Conservation (phyloP, 2,113 vertebrate species). For the Glaucomys volans region DNA sequence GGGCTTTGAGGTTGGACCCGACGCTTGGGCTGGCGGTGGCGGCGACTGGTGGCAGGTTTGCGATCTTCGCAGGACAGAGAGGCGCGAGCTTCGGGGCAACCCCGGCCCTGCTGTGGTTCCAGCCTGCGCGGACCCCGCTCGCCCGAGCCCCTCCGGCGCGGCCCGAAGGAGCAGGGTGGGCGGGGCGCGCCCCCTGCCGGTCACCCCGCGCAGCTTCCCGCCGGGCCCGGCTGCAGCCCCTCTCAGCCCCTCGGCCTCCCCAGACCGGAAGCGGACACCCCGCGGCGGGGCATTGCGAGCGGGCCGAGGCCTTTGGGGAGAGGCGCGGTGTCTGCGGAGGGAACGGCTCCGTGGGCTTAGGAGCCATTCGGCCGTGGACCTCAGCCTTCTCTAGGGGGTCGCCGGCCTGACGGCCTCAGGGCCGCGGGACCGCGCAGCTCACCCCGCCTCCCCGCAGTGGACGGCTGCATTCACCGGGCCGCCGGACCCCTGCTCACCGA, state of each 20-base stretch:
- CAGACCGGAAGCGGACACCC: background rate
- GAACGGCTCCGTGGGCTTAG: background rate
- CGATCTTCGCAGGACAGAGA: no score
- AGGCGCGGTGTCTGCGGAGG: background rate
- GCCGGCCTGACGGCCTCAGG: background rate
- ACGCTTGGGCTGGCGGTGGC: background rate
- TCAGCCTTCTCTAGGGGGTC: background rate
- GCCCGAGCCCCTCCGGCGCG: accelerated
- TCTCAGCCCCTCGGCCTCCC: background rate
- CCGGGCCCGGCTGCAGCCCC: background rate
- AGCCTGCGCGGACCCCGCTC: no score
- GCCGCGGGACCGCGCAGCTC: background rate
- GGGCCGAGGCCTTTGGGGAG: background rate
- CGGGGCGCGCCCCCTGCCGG: conserved; percentile 71
- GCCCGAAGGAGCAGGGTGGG: background rate
- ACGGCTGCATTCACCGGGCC: conserved; percentile 92
- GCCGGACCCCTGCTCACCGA: conserved; percentile 91
- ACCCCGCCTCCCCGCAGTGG: conserved; percentile 86
- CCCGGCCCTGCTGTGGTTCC: background rate
- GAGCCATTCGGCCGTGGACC: no score
- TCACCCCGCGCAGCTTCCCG: background rate
- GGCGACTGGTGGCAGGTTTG: no score
- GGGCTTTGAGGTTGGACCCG: no score
- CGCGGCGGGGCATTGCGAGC: background rate
- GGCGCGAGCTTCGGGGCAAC: no score